Evolutionary conservation across 2,113 vertebrate genomes (phyloP), one percentile per base, ranked within the genome.

Genomic region (Verasper variegatus): DNA sequence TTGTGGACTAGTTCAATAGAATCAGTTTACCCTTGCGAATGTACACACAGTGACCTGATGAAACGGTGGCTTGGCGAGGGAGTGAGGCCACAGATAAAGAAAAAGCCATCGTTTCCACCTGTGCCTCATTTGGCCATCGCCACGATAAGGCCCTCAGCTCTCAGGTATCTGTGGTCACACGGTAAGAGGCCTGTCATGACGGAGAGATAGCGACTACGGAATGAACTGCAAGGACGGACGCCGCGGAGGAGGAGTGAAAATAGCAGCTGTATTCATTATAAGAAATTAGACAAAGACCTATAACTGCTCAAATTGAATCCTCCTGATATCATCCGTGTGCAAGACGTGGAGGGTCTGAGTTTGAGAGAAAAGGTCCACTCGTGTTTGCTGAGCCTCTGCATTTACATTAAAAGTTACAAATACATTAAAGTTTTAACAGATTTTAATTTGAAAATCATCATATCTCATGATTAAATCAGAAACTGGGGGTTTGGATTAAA

Each of bases 111-210:
- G 51, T 68, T 85, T 73, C 74, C 56, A 55, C 54, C 75, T 31
- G 69, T 37, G 82, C 70, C 54, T 76, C 74, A 74, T 87, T 83
- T 66, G 69, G 83, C 49, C 72, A n/a, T 12, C 1, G 3, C 74
- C 12, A 51, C 3, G 83, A 89, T 84, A 80, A 88, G 83, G 24
- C 58, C 58, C 1, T 9, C 62, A 20, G 59, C 63, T 84, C 75
- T 69, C 45, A 24, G 81, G 74, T 77, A 58, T 85, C 80, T 71
- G 65, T 59, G 35, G 82, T 73, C 85, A 78, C 80, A 65, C 71
- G 80, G 74, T 85, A 72, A 80, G 75, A 80, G 72, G 69, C 23
- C 74, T 69, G 83, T 86, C 71, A 85, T 74, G 55, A 81, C 65
- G 62, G 21, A 61, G 31, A 71, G 80, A 80, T 63, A 59, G 68